Evolutionary conservation across 2,888 invertebrate genomes (phyloP).

Genomic region (Drosophila dives): DNA sequence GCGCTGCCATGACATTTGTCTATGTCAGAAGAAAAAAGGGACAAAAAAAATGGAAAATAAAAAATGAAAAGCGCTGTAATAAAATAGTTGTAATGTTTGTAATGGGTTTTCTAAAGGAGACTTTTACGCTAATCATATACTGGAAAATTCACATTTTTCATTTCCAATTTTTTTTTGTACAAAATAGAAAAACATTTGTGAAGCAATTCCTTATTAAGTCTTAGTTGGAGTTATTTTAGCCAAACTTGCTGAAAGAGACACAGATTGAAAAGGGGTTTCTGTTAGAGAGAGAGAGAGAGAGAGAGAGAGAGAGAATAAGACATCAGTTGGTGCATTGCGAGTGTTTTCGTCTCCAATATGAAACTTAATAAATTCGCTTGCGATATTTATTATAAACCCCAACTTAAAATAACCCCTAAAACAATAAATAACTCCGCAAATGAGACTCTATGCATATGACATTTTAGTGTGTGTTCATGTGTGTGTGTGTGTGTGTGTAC

Average conservation of each 20-base stretch:
- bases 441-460: constrained; percentile 22
- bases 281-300: too few relatives aligned
- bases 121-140: constrained; percentile 6
- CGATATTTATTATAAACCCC: constrained; percentile 68
- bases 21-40: not conserved
- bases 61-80: constrained; percentile 10
- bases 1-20: constrained; percentile 53
- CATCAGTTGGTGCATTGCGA: constrained; percentile 36
- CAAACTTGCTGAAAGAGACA: constrained; percentile 56
- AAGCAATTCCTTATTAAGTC: too few relatives aligned
- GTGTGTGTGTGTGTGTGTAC: not conserved
- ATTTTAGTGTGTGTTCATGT: not conserved
- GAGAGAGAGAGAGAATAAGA: not conserved
- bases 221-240: constrained; percentile 19
- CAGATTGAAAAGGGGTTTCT: too few relatives aligned
- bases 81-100: constrained; percentile 4
- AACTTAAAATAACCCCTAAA: constrained; percentile 54
- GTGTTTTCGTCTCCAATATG: constrained; percentile 54
- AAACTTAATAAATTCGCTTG: constrained; percentile 72
- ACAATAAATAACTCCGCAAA: constrained; percentile 54
- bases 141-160: not conserved
- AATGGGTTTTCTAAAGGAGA: not conserved
- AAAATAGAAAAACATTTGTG: too few relatives aligned
- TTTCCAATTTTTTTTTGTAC: too few relatives aligned
- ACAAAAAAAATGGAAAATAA: not conserved